phyloP scores from a whole-genome alignment of 2,888 invertebrate species.

The Hypercompe scribonia region DNA sequence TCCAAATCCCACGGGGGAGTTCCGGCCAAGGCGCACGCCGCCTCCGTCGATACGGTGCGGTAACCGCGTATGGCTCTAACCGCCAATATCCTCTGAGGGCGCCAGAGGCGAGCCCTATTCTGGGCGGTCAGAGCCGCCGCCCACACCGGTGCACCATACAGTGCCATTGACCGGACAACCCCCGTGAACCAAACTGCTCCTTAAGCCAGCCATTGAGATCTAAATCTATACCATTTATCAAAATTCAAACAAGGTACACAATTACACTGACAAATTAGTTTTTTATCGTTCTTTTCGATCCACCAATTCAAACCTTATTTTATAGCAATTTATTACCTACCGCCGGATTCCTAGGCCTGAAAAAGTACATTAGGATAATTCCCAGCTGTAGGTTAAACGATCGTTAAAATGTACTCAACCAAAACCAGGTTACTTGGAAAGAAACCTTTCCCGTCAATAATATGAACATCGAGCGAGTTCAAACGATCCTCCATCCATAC shows the following conservation, averaged over 20 bases:
- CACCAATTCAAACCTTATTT: conserved; percentile 22
- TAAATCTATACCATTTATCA: background rate
- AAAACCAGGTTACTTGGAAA: conserved; percentile 20
- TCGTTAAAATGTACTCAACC: conserved; percentile 17
- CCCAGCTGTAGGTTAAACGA: conserved; percentile 4
- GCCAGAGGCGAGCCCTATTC: too few species aligned
- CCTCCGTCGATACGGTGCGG: too few species aligned
- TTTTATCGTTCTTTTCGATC: conserved; percentile 20
- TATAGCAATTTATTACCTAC: conserved; percentile 38
- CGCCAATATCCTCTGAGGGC: too few species aligned
- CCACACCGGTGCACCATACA: too few species aligned
- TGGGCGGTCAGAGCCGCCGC: too few species aligned
- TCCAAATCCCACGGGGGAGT: too few species aligned
- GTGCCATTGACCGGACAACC: too few species aligned
- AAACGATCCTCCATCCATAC: conserved; percentile 22
- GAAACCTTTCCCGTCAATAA: conserved; percentile 23
- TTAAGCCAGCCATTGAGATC: background rate
- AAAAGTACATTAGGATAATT: conserved; percentile 32
- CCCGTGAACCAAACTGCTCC: background rate
- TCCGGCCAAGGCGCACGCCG: too few species aligned
- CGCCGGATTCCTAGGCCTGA: conserved; percentile 18
- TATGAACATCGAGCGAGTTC: conserved; percentile 11
- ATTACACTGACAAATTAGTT: conserved; percentile 25
- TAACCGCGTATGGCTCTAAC: too few species aligned
- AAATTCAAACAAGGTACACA: conserved; percentile 13